These are phyloP conservation scores for Galemys pyrenaicus DNA, from an alignment of 2,113 vertebrate species.

Conservation along the genomic window DNA sequence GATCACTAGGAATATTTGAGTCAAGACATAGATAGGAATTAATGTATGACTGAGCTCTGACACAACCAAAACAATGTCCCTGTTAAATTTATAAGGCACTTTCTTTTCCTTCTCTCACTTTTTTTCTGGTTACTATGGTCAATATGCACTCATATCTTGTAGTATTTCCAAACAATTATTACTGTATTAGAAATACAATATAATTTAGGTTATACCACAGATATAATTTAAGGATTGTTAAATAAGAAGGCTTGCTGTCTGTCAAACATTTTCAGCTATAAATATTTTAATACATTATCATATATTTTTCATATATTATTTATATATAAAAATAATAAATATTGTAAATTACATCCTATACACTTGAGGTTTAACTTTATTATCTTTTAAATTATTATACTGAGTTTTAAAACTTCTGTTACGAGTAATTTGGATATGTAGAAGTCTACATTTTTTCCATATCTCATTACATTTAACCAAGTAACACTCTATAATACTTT, in stretches of 20 bases:
- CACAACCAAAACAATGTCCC: background rate
- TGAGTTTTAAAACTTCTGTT: constrained; percentile 18
- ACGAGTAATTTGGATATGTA: background rate
- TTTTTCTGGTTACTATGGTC: background rate
- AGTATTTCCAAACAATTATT: background rate
- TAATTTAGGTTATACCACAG: background rate
- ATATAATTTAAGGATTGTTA: constrained; percentile 17
- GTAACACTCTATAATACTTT: background rate
- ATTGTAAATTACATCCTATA: background rate
- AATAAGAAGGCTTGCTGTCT: background rate
- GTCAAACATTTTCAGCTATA: background rate
- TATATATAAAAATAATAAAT: background rate
- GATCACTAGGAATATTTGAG: background rate
- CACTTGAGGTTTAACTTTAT: background rate
- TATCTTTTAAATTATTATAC: background rate
- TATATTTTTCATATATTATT: background rate
- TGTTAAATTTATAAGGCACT: background rate
- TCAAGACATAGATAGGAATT: background rate
- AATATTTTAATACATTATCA: background rate
- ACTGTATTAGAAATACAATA: background rate
- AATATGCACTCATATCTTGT: background rate
- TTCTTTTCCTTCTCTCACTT: background rate
- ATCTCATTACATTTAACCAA: constrained; percentile 11
- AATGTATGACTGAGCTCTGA: background rate
- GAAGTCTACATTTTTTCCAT: background rate